These are phyloP conservation scores for Dusona sp. DNA, from an alignment of 2,888 invertebrate genomes.

Conservation along the genomic window DNA sequence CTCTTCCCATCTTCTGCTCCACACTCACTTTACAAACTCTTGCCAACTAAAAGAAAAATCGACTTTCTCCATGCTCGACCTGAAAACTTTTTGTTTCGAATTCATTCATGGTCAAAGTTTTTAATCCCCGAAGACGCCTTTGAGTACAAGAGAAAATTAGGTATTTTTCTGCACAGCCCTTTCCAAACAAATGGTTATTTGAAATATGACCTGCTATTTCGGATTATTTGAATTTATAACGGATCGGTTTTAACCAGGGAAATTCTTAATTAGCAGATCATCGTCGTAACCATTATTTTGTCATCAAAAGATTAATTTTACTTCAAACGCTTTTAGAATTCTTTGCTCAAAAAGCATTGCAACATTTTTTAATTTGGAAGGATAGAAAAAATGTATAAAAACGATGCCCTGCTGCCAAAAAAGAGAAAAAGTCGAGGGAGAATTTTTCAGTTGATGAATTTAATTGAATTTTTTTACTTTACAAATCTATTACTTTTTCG, in stretches of 20 bases:
- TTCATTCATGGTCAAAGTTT: slow-evolving; percentile 12
- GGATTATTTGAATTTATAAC: too few species aligned
- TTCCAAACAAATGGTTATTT: background rate
- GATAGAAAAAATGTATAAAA: background rate
- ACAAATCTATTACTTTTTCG: background rate
- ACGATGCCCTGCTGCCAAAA: background rate
- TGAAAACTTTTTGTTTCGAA: slow-evolving; percentile 48
- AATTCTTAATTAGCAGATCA: background rate
- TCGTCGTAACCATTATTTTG: background rate
- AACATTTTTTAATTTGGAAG: background rate
- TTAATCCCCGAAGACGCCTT: slow-evolving; percentile 19
- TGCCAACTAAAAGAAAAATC: slow-evolving; percentile 19
- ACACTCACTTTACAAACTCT: slow-evolving; percentile 26
- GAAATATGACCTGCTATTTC: background rate
- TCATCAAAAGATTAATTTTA: background rate
- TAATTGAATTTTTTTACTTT: background rate
- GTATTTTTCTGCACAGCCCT: background rate
- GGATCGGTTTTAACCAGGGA: background rate
- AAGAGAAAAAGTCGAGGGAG: background rate
- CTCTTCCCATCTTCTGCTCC: background rate
- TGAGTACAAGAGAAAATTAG: background rate
- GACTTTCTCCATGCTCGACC: slow-evolving; percentile 24
- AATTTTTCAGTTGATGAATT: background rate
- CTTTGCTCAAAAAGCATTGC: background rate
- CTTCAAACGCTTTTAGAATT: background rate